phyloP scores from a whole-genome alignment of 35 echinoderm and acorn worm genomes.

The Apostichopus japonicus region DNA sequence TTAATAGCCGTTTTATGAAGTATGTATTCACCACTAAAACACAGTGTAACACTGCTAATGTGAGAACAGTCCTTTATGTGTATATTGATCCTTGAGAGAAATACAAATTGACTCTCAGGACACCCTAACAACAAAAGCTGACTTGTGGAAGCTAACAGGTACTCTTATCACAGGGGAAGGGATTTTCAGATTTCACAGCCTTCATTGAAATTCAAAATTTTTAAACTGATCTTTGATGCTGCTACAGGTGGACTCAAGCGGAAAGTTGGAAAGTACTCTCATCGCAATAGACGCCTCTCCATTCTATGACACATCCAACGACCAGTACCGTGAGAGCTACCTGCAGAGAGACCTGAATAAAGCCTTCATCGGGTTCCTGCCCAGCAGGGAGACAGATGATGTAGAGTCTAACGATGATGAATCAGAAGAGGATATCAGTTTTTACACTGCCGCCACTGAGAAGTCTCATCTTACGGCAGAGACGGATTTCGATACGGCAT shows the following conservation, averaged over 20 bases:
- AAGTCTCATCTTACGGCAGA: constrained; percentile 70
- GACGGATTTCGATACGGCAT: constrained; percentile 81
- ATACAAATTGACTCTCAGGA: too few species aligned
- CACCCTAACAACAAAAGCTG: too few species aligned
- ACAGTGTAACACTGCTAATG: too few species aligned
- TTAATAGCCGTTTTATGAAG: too few species aligned
- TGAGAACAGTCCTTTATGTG: too few species aligned
- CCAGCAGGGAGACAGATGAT: background rate
- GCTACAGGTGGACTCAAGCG: background rate
- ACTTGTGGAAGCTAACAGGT: too few species aligned
- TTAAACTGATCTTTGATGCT: too few species aligned
- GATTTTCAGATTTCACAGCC: too few species aligned
- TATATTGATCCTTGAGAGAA: too few species aligned
- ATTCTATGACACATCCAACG: constrained; percentile 40
- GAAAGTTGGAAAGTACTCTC: constrained; percentile 27
- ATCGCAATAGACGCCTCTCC: constrained; percentile 57
- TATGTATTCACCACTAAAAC: too few species aligned
- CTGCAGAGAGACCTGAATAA: constrained; percentile 83
- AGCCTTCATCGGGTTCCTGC: constrained; percentile 74
- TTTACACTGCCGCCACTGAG: constrained; percentile 71
- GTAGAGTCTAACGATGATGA: background rate
- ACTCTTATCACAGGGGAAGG: too few species aligned
- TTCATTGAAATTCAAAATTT: too few species aligned
- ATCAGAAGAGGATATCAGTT: constrained; percentile 48
- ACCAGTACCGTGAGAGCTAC: constrained; percentile 64